Conservation (phyloP, 2,797 vertebrate genomes). For the Harpagifer antarcticus region DNA sequence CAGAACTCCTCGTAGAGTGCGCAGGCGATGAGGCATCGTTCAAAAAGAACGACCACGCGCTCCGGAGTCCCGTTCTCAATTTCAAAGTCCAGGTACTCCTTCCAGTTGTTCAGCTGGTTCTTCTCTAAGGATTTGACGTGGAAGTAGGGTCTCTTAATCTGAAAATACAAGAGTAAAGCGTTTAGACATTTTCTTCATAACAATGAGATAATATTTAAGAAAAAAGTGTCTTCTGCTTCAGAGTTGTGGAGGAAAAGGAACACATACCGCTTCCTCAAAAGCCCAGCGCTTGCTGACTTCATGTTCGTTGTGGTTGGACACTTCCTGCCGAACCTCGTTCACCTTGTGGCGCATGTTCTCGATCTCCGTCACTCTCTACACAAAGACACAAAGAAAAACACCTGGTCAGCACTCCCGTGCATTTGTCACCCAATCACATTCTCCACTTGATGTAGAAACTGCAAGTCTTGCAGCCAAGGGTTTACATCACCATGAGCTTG, state of each 20-base stretch:
- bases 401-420: constrained; percentile 29
- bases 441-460: constrained; percentile 82
- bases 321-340: constrained; percentile 95
- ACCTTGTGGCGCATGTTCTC: constrained; percentile 99
- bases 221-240: no score
- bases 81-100: constrained; percentile 99
- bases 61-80: constrained; percentile 98
- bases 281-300: constrained; percentile 99
- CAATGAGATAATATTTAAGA: no score
- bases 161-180: constrained; percentile 47
- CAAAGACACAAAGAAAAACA: constrained; percentile 71
- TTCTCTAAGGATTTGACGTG: constrained; percentile 99
- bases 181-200: no score
- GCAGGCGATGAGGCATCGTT: constrained; percentile 98
- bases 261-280: constrained; percentile 97
- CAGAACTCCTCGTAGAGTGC: constrained; percentile 99
- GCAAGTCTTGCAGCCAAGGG: constrained; percentile 84
- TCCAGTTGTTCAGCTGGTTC: constrained; percentile 98
- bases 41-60: constrained; percentile 97
- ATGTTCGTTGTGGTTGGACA: constrained; percentile 98
- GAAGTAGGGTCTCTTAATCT: constrained; percentile 99
- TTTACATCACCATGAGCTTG: constrained; percentile 86
- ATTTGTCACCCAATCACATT: constrained; percentile 44
- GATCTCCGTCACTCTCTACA: constrained; percentile 96
- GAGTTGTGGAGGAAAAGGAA: neutral